Evolutionary conservation across 1,140 invertebrate genomes (phyloP).

Genomic region (Tetramorium alpestre): DNA sequence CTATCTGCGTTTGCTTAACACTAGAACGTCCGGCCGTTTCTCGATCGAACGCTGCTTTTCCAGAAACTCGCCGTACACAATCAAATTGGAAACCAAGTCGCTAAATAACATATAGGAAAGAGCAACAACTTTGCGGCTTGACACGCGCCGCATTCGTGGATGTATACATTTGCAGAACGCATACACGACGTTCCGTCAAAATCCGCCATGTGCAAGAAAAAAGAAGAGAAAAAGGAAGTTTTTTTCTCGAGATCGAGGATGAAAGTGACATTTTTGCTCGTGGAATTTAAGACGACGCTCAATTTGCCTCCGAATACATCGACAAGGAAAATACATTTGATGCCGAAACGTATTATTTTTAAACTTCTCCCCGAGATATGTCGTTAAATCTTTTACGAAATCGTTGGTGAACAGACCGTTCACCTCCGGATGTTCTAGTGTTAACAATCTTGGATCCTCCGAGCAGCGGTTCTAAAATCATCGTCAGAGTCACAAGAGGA

Average conservation of each 20-base stretch:
- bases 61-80: slow-evolving; percentile 3
- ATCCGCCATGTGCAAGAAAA: not conserved
- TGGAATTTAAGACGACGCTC: not conserved
- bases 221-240: not conserved
- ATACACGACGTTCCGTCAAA: not conserved
- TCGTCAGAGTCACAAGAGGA: not conserved
- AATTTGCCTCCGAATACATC: not conserved
- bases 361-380: not conserved
- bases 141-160: not conserved
- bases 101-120: slow-evolving; percentile 25
- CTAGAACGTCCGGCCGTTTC: slow-evolving; percentile 31
- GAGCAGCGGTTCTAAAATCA: not conserved
- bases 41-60: slow-evolving; percentile 17
- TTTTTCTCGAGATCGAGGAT: not conserved
- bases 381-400: not conserved
- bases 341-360: not conserved
- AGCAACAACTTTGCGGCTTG: slow-evolving; percentile 27
- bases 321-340: slow-evolving; percentile 16
- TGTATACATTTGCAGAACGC: not conserved
- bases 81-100: slow-evolving; percentile 24
- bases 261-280: not conserved
- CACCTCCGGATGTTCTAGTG: slow-evolving; percentile 9
- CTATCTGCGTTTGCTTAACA: slow-evolving; percentile 19
- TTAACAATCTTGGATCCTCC: not conserved
- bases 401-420: not conserved